These are phyloP conservation scores for Agrotis clavis DNA, from an alignment of 2,888 invertebrate species.

Conservation along the genomic window DNA sequence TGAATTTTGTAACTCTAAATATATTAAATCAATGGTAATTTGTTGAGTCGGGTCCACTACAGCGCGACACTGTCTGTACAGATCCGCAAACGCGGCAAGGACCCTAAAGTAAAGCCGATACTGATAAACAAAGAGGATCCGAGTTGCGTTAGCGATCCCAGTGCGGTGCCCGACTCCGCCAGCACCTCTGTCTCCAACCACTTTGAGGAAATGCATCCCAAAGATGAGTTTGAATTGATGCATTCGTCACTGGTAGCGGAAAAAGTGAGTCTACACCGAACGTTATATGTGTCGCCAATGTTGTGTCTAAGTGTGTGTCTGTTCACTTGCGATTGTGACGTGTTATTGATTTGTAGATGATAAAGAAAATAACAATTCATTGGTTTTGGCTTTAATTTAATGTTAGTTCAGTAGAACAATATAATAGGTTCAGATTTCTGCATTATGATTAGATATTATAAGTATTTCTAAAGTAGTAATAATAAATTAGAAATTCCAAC, in stretches of 20 bases:
- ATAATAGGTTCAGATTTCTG: neutral
- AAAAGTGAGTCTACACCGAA: conserved; percentile 85
- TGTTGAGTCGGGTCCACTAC: conserved; percentile 40
- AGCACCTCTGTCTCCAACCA: conserved; percentile 90
- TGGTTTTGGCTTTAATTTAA: conserved; percentile 21
- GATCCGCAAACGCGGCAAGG: conserved; percentile 93
- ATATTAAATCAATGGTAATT: conserved; percentile 23
- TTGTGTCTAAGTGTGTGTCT: conserved; percentile 50
- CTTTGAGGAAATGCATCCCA: conserved; percentile 95
- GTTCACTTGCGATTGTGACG: conserved; percentile 39
- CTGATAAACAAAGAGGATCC: conserved; percentile 94
- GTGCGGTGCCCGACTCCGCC: conserved; percentile 83
- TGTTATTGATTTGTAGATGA: conserved; percentile 29
- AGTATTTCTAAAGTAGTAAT: neutral
- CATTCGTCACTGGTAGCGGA: conserved; percentile 83
- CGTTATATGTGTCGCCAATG: conserved; percentile 50
- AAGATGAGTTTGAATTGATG: conserved; percentile 93
- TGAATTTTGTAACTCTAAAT: conserved; percentile 31
- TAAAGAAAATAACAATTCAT: conserved; percentile 23
- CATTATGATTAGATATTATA: neutral
- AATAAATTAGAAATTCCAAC: conserved; percentile 6
- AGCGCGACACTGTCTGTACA: conserved; percentile 78
- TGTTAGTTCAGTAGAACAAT: neutral
- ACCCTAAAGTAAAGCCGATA: conserved; percentile 94
- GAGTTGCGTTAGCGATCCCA: conserved; percentile 90